Base-by-base conservation (phyloP, 1,140 invertebrate genomes). In the Heliconius eleuchia region DNA sequence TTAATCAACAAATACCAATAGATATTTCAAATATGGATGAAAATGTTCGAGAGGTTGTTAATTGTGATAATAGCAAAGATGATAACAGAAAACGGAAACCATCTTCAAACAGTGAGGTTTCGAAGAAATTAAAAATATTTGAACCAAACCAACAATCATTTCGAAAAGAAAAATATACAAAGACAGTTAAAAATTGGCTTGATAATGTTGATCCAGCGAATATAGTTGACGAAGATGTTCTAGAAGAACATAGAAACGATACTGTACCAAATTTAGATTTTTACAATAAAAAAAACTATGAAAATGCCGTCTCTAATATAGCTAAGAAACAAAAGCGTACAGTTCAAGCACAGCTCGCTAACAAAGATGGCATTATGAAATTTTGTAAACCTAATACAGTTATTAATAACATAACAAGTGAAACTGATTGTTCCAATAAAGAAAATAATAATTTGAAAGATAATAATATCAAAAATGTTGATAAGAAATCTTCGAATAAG, bases 341-440 rank as follows among this genome's bases (percentile, higher is more conserved):
- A 16, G 66, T 91, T n/a, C 92, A 92, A 85, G 77, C 92, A 4
- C 87, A 84, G 77, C 79, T 93, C 57, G 83, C 82, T 18, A 91
- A 93, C 72, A 89, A 89, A 81, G 84, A 84, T 78, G 90, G 90
- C 3, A 70, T 90, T 16, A 91, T 94, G 91, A 94, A 91, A 82
- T 94, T 83, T 83, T 66, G 60, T 4, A 88, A 88, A 77, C 88
- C 92, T 16, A 86, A 84, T 79, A 76, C 79, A 23, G 19, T 27
- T 52, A n/a, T 9, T 30, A 55, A 27, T 52, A 19, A 66, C 27
- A 46, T 55, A 39, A 4, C 50, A 66, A 66, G 13, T 27, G 27
- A 27, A 27, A 27, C 11, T 30, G 27, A 66, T 30, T 66, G 11
- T 66, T 66, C 30, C 3, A 13, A 27, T 66, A 16, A 66, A 66